Percentiles rank a stretch among this genome's conserved stretches.
Evolutionary conservation across 1,140 invertebrate species (phyloP).

Genomic region (Pemphigus obesinymphae): DNA sequence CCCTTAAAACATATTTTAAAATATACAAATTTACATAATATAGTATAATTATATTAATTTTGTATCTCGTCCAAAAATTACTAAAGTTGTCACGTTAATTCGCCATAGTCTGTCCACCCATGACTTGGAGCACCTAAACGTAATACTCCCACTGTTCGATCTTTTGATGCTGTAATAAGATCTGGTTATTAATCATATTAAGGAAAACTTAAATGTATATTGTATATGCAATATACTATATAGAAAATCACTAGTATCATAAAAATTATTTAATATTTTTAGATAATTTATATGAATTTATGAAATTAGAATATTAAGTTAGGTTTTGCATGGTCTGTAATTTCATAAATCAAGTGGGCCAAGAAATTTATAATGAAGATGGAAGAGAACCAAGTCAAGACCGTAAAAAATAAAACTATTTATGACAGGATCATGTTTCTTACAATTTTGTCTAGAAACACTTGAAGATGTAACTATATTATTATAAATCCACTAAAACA

Average conservation of each 20-base stretch:
- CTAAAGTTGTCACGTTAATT: constrained; percentile 53
- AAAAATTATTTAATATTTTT: neutral
- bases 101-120: constrained; percentile 55
- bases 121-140: constrained; percentile 55
- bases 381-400: neutral
- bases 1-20: constrained; percentile 1
- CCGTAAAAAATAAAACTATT: neutral
- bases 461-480: too few relatives aligned
- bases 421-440: neutral
- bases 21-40: constrained; percentile 24
- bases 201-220: constrained; percentile 26
- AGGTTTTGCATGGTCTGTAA: neutral
- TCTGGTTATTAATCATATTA: constrained; percentile 49
- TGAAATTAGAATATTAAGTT: neutral
- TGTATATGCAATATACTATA: neutral
- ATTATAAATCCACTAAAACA: too few relatives aligned
- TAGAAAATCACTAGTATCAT: neutral
- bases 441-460: too few relatives aligned
- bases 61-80: neutral
- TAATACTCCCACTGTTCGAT: constrained; percentile 55
- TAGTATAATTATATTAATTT: constrained; percentile 3
- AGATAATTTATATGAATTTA: too few relatives aligned
- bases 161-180: constrained; percentile 56
- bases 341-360: neutral
- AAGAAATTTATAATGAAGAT: neutral